Evolutionary conservation across 2,113 vertebrate genomes (phyloP).

Genomic region (Numenius arquata): DNA sequence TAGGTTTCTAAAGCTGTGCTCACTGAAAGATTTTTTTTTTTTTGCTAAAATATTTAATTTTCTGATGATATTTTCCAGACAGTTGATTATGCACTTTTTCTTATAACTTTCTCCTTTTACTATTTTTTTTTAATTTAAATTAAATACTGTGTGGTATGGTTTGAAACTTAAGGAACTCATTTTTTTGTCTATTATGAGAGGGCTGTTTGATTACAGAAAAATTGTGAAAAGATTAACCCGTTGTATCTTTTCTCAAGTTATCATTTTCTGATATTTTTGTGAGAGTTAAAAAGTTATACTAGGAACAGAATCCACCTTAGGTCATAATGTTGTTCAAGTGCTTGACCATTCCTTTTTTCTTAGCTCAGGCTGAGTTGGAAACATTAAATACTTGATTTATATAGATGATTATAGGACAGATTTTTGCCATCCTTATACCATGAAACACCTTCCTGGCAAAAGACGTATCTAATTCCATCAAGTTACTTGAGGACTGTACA

Average conservation of each 20-base stretch:
- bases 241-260: not conserved
- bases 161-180: not conserved
- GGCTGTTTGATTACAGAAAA: not conserved
- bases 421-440: not conserved
- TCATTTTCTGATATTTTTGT: not conserved
- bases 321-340: not conserved
- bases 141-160: not conserved
- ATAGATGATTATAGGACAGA: not conserved
- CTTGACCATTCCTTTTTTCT: not conserved
- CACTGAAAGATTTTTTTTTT: not conserved
- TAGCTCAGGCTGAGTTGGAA: not conserved
- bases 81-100: not conserved
- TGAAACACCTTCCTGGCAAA: not conserved
- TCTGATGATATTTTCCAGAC: not conserved
- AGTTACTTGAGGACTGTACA: not conserved
- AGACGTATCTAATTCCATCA: not conserved
- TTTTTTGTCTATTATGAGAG: not conserved
- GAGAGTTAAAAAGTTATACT: not conserved
- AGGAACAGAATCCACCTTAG: not conserved
- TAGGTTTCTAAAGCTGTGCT: not conserved
- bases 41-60: not conserved
- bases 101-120: not conserved
- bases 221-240: not conserved
- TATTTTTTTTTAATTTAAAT: not conserved
- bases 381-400: not conserved